Evolutionary conservation across 2,888 invertebrate species (phyloP).

Genomic region (Isotomurus palustris): DNA sequence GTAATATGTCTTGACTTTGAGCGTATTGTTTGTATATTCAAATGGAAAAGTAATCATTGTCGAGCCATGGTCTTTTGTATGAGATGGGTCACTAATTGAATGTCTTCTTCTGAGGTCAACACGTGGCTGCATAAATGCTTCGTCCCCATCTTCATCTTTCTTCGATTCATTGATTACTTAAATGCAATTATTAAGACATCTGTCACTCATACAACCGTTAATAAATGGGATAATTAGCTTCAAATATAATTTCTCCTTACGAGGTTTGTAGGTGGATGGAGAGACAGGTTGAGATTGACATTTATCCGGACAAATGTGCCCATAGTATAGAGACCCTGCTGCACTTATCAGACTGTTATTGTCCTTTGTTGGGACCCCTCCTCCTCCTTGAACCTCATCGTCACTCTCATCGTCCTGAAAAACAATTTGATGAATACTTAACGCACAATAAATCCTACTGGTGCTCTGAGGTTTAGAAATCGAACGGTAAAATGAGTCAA

Average conservation of each 20-base stretch:
- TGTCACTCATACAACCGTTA: not conserved
- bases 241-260: conserved; percentile 12
- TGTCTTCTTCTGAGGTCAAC: conserved; percentile 36
- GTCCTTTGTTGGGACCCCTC: conserved; percentile 31
- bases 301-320: conserved; percentile 44
- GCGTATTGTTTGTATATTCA: conserved; percentile 42
- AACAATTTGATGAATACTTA: not conserved
- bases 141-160: no score
- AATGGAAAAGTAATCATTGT: conserved; percentile 45
- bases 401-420: conserved; percentile 38
- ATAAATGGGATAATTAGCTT: not conserved
- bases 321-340: conserved; percentile 41
- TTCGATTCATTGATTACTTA: no score
- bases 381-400: conserved; percentile 31
- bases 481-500: not conserved
- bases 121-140: no score
- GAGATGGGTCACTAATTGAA: conserved; percentile 43
- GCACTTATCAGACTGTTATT: no score
- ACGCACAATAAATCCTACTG: not conserved
- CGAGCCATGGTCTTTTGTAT: conserved; percentile 40
- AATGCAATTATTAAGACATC: not conserved
- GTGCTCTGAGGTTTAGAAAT: no score
- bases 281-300: conserved; percentile 44
- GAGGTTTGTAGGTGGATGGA: conserved; percentile 40
- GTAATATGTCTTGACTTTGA: conserved; percentile 40